These are phyloP conservation scores for Agriotes lineatus DNA, from an alignment of 2,888 invertebrate species.

Conservation along the genomic window DNA sequence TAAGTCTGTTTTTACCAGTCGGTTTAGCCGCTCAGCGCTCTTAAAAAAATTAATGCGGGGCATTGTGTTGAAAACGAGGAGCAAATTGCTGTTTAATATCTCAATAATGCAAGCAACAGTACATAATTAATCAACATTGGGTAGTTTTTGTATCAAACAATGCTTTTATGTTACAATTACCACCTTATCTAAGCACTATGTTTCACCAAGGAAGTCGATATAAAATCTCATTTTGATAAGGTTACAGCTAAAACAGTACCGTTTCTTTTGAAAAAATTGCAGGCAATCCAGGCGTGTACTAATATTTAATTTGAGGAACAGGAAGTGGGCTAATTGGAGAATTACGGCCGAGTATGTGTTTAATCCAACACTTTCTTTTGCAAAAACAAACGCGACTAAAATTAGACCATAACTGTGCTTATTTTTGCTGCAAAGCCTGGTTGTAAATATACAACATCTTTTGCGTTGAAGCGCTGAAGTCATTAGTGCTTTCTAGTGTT, in stretches of 20 bases:
- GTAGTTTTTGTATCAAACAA: too few species aligned
- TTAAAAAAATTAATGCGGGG: not conserved
- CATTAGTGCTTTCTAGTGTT: not conserved
- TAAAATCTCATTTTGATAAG: too few species aligned
- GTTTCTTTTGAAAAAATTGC: too few species aligned
- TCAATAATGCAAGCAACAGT: too few species aligned
- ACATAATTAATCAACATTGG: too few species aligned
- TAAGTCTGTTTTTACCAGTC: not conserved
- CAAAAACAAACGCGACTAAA: not conserved
- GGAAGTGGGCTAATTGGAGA: not conserved
- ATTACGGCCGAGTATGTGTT: not conserved
- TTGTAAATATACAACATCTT: too few species aligned
- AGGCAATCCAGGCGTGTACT: not conserved
- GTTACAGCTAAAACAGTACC: too few species aligned
- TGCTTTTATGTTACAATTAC: too few species aligned
- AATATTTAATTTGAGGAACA: not conserved
- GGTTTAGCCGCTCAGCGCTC: not conserved
- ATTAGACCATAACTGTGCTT: not conserved
- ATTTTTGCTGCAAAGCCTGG: too few species aligned
- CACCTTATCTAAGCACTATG: too few species aligned
- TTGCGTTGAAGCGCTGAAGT: not conserved
- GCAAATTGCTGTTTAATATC: not conserved
- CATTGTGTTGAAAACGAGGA: not conserved
- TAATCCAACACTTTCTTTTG: constrained; percentile 3
- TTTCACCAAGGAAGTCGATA: too few species aligned